Evolutionary conservation across 2,797 vertebrate species (phyloP).

Genomic region (Alauda arvensis): DNA sequence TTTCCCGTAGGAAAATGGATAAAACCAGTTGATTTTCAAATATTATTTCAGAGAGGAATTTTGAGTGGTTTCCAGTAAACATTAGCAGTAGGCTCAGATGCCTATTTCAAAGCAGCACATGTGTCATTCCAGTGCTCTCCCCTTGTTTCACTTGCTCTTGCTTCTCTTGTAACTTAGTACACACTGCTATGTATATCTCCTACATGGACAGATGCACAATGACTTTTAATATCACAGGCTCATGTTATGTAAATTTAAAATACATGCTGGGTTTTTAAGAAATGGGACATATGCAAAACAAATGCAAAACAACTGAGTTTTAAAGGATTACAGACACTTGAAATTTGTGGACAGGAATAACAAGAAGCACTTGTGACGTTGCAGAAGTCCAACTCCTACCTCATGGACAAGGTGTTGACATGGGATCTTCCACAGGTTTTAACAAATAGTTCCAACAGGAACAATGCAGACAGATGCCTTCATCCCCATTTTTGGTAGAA

Average conservation of each 20-base stretch:
- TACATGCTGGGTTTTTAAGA: not conserved
- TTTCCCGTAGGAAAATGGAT: not conserved
- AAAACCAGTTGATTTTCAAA: not conserved
- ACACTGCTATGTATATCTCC: not conserved
- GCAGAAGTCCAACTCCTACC: not conserved
- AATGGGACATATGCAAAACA: not conserved
- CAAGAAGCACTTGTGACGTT: not conserved
- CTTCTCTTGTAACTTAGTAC: not conserved
- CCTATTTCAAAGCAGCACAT: not conserved
- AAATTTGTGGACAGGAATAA: not conserved
- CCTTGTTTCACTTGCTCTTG: not conserved
- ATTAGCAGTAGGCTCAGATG: not conserved
- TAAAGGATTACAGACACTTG: not conserved
- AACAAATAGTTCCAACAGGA: not conserved
- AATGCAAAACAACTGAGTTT: not conserved
- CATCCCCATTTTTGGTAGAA: accelerated
- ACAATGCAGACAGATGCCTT: not conserved
- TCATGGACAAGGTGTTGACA: not conserved
- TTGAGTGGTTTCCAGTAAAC: not conserved
- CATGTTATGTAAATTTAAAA: not conserved
- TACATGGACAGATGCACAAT: not conserved
- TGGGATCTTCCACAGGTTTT: not conserved
- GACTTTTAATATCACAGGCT: not conserved
- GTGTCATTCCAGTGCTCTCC: not conserved
- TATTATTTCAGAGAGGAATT: not conserved